phyloP scores from a whole-genome alignment of 2,888 invertebrate species.

The Andrena bicolor region DNA sequence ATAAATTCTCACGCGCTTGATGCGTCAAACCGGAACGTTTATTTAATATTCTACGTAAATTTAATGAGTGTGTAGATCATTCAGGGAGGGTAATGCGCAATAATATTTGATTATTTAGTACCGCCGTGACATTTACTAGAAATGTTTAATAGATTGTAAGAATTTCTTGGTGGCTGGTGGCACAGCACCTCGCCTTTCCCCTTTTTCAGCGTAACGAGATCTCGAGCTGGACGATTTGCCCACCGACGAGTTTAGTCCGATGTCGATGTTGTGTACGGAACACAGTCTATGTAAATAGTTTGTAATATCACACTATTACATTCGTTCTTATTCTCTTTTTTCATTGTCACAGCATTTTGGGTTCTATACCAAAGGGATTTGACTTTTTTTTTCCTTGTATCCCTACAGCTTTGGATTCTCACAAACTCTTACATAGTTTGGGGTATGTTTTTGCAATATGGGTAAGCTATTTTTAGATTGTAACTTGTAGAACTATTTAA shows the following conservation, averaged over 20 bases:
- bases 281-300: conserved; percentile 77
- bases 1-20: conserved; percentile 43
- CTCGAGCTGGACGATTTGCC: conserved; percentile 78
- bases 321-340: conserved; percentile 57
- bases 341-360: conserved; percentile 56
- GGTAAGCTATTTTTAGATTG: conserved; percentile 78
- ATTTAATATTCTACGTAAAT: conserved; percentile 54
- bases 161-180: conserved; percentile 67
- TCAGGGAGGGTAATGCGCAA: conserved; percentile 64
- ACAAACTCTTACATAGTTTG: conserved; percentile 72
- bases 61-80: conserved; percentile 54
- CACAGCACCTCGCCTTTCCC: conserved; percentile 69
- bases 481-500: conserved; percentile 66
- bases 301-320: conserved; percentile 61
- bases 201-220: conserved; percentile 81
- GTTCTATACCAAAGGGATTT: conserved; percentile 56
- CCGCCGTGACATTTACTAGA: conserved; percentile 48
- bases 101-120: conserved; percentile 45
- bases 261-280: conserved; percentile 60
- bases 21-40: conserved; percentile 44
- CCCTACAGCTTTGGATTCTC: conserved; percentile 78
- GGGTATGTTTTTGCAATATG: conserved; percentile 74
- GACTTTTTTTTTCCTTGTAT: conserved; percentile 63
- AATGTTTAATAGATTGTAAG: conserved; percentile 77
- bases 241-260: conserved; percentile 68